Evolutionary conservation across 2,113 vertebrate species (phyloP).

Genomic region (Oreochromis tanganicae): DNA sequence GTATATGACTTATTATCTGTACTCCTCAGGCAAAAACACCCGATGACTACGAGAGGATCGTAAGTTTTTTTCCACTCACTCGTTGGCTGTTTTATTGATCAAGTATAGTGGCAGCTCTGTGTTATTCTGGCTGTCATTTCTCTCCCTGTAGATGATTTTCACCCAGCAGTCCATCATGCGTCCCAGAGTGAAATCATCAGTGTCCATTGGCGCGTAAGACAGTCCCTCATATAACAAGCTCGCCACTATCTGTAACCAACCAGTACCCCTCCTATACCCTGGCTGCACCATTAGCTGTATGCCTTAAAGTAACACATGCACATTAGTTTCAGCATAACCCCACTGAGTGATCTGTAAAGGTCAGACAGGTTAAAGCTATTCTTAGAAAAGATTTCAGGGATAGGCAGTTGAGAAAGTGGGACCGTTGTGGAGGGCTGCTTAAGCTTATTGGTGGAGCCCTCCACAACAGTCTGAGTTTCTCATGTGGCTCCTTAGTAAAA

Average conservation of each 20-base stretch:
- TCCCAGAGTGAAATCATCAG: slow-evolving; percentile 93
- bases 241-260: neutral
- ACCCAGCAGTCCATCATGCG: slow-evolving; percentile 89
- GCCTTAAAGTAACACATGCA: neutral
- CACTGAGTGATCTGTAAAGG: neutral
- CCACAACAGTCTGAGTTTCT: neutral
- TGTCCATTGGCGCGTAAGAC: slow-evolving; percentile 91
- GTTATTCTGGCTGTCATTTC: neutral
- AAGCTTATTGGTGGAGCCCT: neutral
- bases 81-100: neutral
- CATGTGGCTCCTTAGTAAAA: neutral
- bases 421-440: neutral
- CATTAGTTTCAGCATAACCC: neutral
- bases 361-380: neutral
- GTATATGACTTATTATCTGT: neutral
- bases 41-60: slow-evolving; percentile 83
- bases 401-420: neutral
- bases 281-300: neutral
- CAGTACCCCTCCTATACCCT: neutral
- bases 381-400: neutral
- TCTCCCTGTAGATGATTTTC: slow-evolving; percentile 85
- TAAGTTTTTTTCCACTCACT: slow-evolving; percentile 63
- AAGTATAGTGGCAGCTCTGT: neutral
- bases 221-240: neutral
- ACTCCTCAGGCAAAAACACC: slow-evolving; percentile 80